Conservation (phyloP, 2,113 vertebrate species). For the Scalopus aquaticus region DNA sequence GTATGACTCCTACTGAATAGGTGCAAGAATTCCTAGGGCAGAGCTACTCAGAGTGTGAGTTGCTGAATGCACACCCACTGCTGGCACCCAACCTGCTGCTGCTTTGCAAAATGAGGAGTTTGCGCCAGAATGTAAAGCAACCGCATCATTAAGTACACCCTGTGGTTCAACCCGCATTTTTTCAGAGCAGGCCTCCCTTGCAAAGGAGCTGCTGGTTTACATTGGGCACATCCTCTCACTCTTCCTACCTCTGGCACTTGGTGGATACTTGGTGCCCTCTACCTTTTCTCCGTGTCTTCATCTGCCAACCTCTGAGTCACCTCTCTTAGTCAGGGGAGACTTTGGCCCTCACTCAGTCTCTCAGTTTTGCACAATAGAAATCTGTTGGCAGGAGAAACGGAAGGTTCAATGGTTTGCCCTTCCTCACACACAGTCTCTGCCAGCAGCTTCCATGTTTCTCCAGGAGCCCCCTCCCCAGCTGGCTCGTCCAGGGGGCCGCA, state of each 20-base stretch:
- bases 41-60: not conserved
- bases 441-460: not conserved
- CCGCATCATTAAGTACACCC: not conserved
- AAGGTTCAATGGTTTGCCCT: not conserved
- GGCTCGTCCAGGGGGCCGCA: not conserved
- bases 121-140: not conserved
- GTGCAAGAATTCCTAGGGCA: not conserved
- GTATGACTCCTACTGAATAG: not conserved
- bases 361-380: not conserved
- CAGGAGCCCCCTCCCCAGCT: not conserved
- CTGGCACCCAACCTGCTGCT: not conserved
- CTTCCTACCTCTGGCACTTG: not conserved
- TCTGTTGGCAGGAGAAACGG: not conserved
- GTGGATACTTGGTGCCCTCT: too few species aligned
- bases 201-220: not conserved
- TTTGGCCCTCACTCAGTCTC: not conserved
- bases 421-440: not conserved
- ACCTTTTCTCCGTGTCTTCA: not conserved
- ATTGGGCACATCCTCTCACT: not conserved
- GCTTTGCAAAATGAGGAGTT: not conserved
- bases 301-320: not conserved
- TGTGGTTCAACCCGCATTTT: not conserved
- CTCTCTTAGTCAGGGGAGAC: not conserved
- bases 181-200: not conserved
- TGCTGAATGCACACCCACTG: not conserved